Base-by-base conservation (phyloP, 2,888 invertebrate species). In the Zelleria hepariella region DNA sequence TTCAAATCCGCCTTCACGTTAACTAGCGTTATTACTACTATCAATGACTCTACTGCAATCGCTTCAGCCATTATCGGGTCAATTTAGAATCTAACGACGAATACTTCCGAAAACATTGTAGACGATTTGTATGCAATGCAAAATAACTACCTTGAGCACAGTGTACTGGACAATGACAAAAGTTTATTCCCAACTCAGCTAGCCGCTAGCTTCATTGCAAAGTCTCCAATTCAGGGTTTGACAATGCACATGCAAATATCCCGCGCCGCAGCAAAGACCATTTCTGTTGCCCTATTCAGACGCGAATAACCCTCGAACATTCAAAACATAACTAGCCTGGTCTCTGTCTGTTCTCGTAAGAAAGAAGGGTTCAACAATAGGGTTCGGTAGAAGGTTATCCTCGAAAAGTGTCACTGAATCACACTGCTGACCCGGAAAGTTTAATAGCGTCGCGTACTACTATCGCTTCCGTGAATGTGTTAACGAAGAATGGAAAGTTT, bases 201-300 rank as follows among this genome's bases (percentile, higher is more conserved):
- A 77, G 72, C 53, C 53, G 73, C 73, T 76, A 74, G 77, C 73
- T 75, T 74, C 75, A 76, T 81, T 81, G 68, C 75, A 66, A 78
- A 78, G 70, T 78, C 79, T 55, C 79, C 80, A 78, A 86, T 86
- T 58, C 58, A 82, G 80, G 79, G 80, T 82, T 81, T 81, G 85
- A 86, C 86, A 86, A 86, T 86, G 80, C 80, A 79, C 78, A 86
- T 86, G 86, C 84, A 86, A 86, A 88, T 83, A 78, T 78, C 75
- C 75, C 8, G 78, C 42, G 25, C 54, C 75, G 77, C 78, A 75
- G 76, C 56, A 57, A 58, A 49, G 25, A 74, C 77, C 80, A 76
- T 77, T 10, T 15, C 32, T 1, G 32, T 2, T 2, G 15, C 32
- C 2, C 32, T 10, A 42, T 42, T 42, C 32, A 42, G 10, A 42